phyloP scores from a whole-genome alignment of 2,797 vertebrate species.

The Australoheros facetus region DNA sequence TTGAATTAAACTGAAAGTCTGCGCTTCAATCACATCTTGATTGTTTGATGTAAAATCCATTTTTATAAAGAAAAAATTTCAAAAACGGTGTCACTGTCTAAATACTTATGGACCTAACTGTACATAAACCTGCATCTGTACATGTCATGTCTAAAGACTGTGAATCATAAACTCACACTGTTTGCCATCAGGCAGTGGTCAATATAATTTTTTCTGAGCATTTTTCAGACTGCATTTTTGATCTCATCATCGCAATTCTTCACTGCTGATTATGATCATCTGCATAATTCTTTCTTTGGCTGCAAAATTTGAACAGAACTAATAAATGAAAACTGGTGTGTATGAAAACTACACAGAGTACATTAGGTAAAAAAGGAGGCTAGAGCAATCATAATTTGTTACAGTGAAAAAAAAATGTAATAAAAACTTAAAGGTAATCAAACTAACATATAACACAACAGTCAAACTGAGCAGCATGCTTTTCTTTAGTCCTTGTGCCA shows the following conservation, averaged over 20 bases:
- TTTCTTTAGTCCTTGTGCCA: neutral
- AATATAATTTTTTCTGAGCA: neutral
- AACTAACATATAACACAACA: neutral
- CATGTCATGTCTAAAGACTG: neutral
- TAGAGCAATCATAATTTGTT: neutral
- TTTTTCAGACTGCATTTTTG: neutral
- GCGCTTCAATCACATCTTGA: too few relatives aligned
- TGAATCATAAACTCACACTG: neutral
- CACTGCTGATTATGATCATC: neutral
- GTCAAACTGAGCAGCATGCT: constrained; percentile 13
- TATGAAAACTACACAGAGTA: neutral
- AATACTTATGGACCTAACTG: neutral
- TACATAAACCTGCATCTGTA: neutral
- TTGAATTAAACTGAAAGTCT: too few relatives aligned
- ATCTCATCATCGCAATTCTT: neutral
- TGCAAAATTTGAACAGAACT: neutral
- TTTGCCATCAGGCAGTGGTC: neutral
- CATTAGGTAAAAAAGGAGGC: neutral
- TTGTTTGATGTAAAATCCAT: too few relatives aligned
- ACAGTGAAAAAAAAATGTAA: too few relatives aligned
- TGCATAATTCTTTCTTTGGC: constrained; percentile 1
- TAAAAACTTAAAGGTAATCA: neutral
- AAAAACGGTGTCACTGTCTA: neutral
- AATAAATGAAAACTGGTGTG: neutral
- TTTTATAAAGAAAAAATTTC: too few relatives aligned